These are phyloP conservation scores for Sylvia borin DNA, from an alignment of 2,797 vertebrate genomes.

Conservation along the genomic window DNA sequence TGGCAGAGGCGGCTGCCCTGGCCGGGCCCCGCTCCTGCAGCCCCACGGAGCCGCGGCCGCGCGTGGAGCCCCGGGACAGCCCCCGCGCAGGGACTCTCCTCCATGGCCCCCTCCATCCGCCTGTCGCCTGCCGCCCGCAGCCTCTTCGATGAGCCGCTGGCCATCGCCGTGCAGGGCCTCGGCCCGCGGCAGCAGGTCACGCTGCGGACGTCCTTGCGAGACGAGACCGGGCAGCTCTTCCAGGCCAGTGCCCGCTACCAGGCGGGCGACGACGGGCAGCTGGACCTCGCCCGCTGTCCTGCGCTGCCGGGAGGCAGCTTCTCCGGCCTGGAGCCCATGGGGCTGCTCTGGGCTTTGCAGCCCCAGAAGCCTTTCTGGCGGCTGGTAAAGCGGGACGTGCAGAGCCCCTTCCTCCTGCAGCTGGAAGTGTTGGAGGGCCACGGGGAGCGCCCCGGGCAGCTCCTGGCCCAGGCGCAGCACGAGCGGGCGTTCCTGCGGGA, in stretches of 20 bases:
- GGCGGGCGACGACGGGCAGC: constrained; percentile 72
- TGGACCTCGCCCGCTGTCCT: constrained; percentile 76
- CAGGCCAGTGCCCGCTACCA: constrained; percentile 74
- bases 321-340: constrained; percentile 86
- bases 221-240: constrained; percentile 78
- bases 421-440: constrained; percentile 68
- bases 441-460: background rate
- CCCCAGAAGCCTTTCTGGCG: constrained; percentile 67
- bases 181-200: constrained; percentile 74
- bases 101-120: background rate
- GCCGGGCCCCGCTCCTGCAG: rapidly evolving
- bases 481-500: constrained; percentile 76
- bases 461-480: constrained; percentile 64
- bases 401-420: constrained; percentile 69
- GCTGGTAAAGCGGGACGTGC: constrained; percentile 77
- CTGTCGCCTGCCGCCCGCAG: constrained; percentile 71
- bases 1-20: background rate
- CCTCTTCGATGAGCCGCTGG: constrained; percentile 81
- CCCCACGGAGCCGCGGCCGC: background rate
- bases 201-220: constrained; percentile 73
- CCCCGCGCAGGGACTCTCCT: background rate
- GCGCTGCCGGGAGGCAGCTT: constrained; percentile 86
- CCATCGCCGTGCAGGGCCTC: constrained; percentile 78
- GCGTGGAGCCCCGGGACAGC: rapidly evolving
- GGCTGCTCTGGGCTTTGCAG: constrained; percentile 84